A percentile compares a stretch with the other conserved stretches of the same genome.
Conservation (phyloP, 1,140 invertebrate genomes). For the Psilanteris sp. region DNA sequence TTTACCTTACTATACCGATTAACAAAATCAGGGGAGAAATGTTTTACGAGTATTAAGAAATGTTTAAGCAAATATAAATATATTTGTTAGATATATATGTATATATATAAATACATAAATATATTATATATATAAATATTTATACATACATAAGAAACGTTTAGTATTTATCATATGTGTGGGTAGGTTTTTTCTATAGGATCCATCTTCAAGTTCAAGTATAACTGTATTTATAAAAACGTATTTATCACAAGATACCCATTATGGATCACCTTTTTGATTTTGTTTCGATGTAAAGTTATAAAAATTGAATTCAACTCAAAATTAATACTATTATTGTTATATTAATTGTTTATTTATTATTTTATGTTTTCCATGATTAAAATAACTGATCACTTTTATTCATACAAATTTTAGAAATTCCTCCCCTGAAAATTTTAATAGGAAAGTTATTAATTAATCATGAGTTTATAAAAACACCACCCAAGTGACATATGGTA, state of each 20-base stretch:
- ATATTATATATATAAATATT: conserved; percentile 17
- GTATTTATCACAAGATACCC: conserved; percentile 58
- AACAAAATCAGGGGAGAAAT: conserved; percentile 70
- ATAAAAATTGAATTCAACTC: conserved; percentile 2
- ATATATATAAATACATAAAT: conserved; percentile 47
- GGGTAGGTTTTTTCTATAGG: no score
- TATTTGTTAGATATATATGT: no score
- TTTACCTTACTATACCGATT: conserved; percentile 52
- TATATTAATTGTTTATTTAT: no score
- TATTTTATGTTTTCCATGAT: neutral
- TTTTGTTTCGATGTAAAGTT: conserved; percentile 23
- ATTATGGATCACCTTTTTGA: conserved; percentile 42
- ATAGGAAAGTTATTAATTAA: conserved; percentile 66
- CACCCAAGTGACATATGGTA: conserved; percentile 67
- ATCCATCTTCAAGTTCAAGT: no score
- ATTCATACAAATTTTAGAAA: conserved; percentile 27
- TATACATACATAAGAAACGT: no score
- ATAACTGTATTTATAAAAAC: conserved; percentile 46
- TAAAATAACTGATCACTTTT: neutral
- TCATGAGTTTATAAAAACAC: conserved; percentile 70
- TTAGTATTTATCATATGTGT: no score
- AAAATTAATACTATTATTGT: conserved; percentile 14
- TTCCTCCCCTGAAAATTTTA: conserved; percentile 68
- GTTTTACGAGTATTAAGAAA: conserved; percentile 47
- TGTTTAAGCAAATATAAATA: no score